These are phyloP conservation scores for Dasyprocta punctata DNA, from an alignment of 2,113 vertebrate genomes.

Conservation along the genomic window DNA sequence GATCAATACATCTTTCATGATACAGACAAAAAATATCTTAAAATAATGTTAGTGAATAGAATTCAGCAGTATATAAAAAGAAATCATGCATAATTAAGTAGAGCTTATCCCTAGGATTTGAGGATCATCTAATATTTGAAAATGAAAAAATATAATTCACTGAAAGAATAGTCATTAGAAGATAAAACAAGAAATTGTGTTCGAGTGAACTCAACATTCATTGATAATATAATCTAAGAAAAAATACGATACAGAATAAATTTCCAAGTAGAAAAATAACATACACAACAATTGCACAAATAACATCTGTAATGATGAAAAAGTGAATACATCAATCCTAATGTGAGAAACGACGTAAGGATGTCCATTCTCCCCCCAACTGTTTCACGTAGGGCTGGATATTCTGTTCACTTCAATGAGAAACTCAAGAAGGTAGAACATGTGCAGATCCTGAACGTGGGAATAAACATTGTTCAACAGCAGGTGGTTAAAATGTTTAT, in stretches of 20 bases:
- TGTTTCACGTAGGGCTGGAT: background rate
- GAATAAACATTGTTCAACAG: background rate
- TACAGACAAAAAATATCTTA: background rate
- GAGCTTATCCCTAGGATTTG: background rate
- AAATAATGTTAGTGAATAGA: background rate
- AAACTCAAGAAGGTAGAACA: background rate
- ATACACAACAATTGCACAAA: background rate
- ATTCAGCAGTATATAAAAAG: background rate
- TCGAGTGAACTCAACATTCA: background rate
- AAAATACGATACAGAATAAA: background rate
- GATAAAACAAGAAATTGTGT: background rate
- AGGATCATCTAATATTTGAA: background rate
- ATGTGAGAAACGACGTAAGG: background rate
- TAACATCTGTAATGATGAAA: background rate
- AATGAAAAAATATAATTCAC: background rate
- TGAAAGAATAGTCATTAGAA: background rate
- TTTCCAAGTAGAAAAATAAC: background rate
- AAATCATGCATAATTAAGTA: background rate
- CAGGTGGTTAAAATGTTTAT: background rate
- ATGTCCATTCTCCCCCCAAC: background rate
- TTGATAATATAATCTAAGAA: background rate
- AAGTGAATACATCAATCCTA: background rate
- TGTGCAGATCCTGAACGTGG: background rate
- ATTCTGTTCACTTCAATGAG: background rate
- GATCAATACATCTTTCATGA: background rate